These are phyloP conservation scores for Phragmatobia fuliginosa DNA, from an alignment of 2,888 invertebrate species.

Conservation along the genomic window DNA sequence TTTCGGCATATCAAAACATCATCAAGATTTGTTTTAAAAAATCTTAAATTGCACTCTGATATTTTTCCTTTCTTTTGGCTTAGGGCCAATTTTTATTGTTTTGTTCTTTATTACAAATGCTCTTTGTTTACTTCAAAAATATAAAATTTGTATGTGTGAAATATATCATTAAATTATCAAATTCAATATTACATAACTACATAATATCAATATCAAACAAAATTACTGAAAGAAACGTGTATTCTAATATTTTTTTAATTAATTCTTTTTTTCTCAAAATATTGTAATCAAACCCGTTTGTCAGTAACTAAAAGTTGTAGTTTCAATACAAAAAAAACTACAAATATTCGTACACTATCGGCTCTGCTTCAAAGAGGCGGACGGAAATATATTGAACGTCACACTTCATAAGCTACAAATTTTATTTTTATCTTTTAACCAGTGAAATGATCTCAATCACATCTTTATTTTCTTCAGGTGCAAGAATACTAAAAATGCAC, in stretches of 20 bases:
- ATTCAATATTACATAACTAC: too few species aligned
- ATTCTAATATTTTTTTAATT: neutral
- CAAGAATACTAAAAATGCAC: neutral
- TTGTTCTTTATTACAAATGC: neutral
- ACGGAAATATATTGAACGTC: too few species aligned
- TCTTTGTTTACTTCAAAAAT: neutral
- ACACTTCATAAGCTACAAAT: too few species aligned
- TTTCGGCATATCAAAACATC: conserved; percentile 1
- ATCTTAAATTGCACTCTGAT: conserved; percentile 35
- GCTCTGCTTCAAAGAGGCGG: too few species aligned
- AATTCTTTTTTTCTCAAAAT: too few species aligned
- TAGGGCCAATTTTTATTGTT: conserved; percentile 29
- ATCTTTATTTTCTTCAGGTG: neutral
- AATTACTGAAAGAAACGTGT: neutral
- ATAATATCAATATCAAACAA: too few species aligned
- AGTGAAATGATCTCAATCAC: neutral
- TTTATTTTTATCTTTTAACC: too few species aligned
- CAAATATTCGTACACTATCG: too few species aligned
- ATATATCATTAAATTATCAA: neutral
- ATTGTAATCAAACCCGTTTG: too few species aligned
- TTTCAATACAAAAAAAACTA: neutral
- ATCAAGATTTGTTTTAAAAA: conserved; percentile 7
- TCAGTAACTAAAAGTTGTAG: neutral
- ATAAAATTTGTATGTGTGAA: neutral
- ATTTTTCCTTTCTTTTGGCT: conserved; percentile 33